phyloP scores from a whole-genome alignment of 2,113 vertebrate genomes.

The Atlantisia rogersi region DNA sequence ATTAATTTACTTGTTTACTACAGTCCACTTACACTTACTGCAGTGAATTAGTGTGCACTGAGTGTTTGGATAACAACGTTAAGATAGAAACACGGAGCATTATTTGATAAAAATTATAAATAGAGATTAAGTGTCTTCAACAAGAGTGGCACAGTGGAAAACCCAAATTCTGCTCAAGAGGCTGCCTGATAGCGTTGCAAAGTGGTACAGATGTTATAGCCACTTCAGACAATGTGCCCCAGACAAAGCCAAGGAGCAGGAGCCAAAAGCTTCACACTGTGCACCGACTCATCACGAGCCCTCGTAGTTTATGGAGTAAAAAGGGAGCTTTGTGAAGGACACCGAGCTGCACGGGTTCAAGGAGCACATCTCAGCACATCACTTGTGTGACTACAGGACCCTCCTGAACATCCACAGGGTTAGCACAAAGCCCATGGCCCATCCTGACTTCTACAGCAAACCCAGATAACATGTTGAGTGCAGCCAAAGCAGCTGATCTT shows the following conservation, averaged over 20 bases:
- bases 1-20: conserved; percentile 14
- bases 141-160: not conserved
- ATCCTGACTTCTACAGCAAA: not conserved
- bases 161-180: not conserved
- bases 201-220: not conserved
- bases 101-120: conserved; percentile 6
- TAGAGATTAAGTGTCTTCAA: not conserved
- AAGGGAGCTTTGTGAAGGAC: not conserved
- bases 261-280: not conserved
- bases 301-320: not conserved
- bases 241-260: not conserved
- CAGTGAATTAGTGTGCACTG: not conserved
- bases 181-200: not conserved
- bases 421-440: not conserved
- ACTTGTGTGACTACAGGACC: not conserved
- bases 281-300: fast-evolving
- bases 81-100: not conserved
- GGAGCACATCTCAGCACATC: not conserved
- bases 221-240: not conserved
- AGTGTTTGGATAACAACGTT: not conserved
- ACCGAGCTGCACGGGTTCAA: fast-evolving
- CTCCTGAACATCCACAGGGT: fast-evolving
- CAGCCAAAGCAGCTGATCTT: not conserved
- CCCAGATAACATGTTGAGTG: not conserved
- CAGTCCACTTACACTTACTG: not conserved